A percentile compares a stretch with the other conserved stretches of the same genome.
Conservation (phyloP, 2,113 vertebrate genomes). For the Phrynocephalus versicolor region DNA sequence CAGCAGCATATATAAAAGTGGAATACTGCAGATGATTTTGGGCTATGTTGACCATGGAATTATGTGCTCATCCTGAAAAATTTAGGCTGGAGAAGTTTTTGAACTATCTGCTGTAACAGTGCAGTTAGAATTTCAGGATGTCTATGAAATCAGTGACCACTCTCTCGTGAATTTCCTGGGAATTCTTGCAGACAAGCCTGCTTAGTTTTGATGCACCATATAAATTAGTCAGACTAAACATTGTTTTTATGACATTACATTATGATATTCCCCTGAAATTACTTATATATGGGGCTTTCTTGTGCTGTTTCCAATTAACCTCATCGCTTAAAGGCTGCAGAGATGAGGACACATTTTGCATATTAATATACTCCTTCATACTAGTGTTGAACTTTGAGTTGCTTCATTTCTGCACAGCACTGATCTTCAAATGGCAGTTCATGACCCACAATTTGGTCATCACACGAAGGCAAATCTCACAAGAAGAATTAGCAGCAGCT, state of each 20-base stretch:
- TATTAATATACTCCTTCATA: constrained; percentile 45
- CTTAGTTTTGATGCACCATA: constrained; percentile 4
- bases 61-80: neutral
- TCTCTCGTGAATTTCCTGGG: constrained; percentile 10
- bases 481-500: neutral
- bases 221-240: neutral
- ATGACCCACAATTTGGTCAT: neutral
- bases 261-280: constrained; percentile 58
- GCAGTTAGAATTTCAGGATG: neutral
- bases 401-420: constrained; percentile 16
- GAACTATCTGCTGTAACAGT: constrained; percentile 19
- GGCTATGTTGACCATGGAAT: neutral
- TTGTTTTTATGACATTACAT: constrained; percentile 35
- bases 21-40: neutral
- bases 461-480: neutral
- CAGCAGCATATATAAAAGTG: neutral
- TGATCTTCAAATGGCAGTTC: constrained; percentile 24
- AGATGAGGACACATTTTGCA: constrained; percentile 48
- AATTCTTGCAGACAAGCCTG: neutral
- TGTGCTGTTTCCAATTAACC: constrained; percentile 54
- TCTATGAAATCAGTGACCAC: neutral
- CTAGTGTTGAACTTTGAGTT: constrained; percentile 18
- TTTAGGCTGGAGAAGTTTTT: neutral
- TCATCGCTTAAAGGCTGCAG: constrained; percentile 44
- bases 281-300: constrained; percentile 57